Percentiles rank a stretch among this genome's conserved stretches.
phyloP scores from a whole-genome alignment of 2,888 invertebrate genomes.

The Drosophila recens region DNA sequence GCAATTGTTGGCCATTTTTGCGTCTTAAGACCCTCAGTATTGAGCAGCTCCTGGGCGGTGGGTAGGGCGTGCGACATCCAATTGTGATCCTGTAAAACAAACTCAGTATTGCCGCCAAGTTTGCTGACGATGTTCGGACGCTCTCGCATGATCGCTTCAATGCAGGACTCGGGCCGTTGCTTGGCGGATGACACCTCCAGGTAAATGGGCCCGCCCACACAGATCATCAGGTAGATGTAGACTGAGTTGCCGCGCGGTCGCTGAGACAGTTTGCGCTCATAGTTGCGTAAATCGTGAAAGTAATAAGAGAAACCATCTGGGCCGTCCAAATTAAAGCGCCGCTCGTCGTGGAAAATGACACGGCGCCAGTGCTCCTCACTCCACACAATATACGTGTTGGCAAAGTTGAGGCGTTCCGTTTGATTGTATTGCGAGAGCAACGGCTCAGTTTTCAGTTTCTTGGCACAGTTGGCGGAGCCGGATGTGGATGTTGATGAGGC shows the following conservation, averaged over 20 bases:
- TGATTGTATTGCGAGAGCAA: constrained; percentile 81
- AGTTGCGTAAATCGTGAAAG: constrained; percentile 83
- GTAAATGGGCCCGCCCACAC: constrained; percentile 81
- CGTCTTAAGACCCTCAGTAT: constrained; percentile 81
- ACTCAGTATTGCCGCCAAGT: constrained; percentile 80
- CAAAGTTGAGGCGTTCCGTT: constrained; percentile 82
- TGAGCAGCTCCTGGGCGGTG: constrained; percentile 81
- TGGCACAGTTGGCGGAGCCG: constrained; percentile 74
- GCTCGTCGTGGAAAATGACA: constrained; percentile 83
- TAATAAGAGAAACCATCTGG: constrained; percentile 84
- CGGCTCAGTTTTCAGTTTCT: constrained; percentile 83
- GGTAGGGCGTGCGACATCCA: constrained; percentile 80
- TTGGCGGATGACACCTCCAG: constrained; percentile 83
- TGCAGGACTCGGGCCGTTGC: constrained; percentile 79
- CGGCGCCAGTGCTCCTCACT: constrained; percentile 83
- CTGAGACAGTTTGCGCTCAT: constrained; percentile 83
- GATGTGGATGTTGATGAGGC: constrained; percentile 61
- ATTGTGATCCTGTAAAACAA: constrained; percentile 83
- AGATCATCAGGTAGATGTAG: constrained; percentile 83
- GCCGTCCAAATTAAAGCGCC: constrained; percentile 83
- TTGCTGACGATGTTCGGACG: constrained; percentile 79
- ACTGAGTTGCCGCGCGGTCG: constrained; percentile 84
- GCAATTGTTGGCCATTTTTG: constrained; percentile 83
- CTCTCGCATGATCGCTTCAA: constrained; percentile 81
- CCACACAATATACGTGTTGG: constrained; percentile 82